Evolutionary conservation across 2,797 vertebrate genomes (phyloP).

Genomic region (Sylvilagus floridanus): DNA sequence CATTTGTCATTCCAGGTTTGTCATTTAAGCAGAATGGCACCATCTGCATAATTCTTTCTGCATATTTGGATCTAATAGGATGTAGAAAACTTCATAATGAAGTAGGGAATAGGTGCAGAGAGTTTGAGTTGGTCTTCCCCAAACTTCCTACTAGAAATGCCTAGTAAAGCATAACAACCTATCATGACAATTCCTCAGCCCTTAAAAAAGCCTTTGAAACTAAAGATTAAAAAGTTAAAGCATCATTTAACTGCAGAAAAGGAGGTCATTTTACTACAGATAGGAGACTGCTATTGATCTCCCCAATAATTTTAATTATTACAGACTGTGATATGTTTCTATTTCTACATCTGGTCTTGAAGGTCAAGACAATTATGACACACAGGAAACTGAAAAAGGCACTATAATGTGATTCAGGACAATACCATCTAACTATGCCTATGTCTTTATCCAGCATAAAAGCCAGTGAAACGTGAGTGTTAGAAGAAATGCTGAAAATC

Average conservation of each 20-base stretch:
- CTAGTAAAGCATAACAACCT: background rate
- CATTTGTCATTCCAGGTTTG: conserved; percentile 66
- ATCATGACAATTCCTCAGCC: background rate
- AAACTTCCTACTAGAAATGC: conserved; percentile 50
- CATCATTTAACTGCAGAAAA: background rate
- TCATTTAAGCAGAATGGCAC: conserved; percentile 65
- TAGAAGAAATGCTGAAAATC: background rate
- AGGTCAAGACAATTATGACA: background rate
- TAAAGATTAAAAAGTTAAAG: conserved; percentile 30
- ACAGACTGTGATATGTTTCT: background rate
- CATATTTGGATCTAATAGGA: conserved; percentile 49
- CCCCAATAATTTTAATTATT: conserved; percentile 31
- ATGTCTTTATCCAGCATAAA: background rate
- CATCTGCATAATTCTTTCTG: conserved; percentile 54
- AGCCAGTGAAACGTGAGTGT: background rate
- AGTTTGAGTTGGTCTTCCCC: conserved; percentile 19
- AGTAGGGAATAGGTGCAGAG: background rate
- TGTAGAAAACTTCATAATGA: conserved; percentile 41
- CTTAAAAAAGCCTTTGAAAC: background rate
- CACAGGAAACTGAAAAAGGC: background rate
- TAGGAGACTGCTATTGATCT: no score
- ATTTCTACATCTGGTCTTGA: background rate
- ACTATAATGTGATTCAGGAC: background rate
- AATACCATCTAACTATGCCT: background rate
- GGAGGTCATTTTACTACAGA: no score